phyloP scores from a whole-genome alignment of 2,888 invertebrate genomes.

The Sicus ferrugineus region DNA sequence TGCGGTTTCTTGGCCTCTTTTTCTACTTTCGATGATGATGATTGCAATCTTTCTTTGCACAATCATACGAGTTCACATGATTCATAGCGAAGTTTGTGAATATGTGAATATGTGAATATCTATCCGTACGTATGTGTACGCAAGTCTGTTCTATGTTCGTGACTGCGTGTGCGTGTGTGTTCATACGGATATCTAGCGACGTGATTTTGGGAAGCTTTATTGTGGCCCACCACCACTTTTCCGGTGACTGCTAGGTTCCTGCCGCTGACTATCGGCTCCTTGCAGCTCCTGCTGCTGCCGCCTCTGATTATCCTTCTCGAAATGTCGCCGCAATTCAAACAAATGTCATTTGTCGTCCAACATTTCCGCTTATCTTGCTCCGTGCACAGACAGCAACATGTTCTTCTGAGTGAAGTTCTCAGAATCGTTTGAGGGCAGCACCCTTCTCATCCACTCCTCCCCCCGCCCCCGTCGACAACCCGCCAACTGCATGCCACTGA shows the following conservation, averaged over 20 bases:
- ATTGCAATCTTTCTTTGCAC: not conserved
- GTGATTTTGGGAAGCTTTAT: slow-evolving; percentile 10
- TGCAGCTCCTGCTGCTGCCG: slow-evolving; percentile 4
- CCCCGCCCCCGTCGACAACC: not conserved
- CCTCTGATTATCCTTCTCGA: slow-evolving; percentile 27
- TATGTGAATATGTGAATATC: slow-evolving; percentile 12
- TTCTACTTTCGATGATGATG: slow-evolving; percentile 21
- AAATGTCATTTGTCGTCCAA: slow-evolving; percentile 34
- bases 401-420: not conserved
- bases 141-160: not conserved
- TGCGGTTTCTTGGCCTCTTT: slow-evolving; percentile 1
- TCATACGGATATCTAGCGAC: not conserved
- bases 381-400: slow-evolving; percentile 20
- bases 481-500: not conserved
- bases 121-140: not conserved
- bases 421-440: not conserved
- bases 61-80: not conserved
- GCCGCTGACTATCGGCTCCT: not conserved
- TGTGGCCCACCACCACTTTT: not conserved
- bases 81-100: not conserved
- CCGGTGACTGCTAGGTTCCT: not conserved
- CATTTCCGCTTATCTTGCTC: slow-evolving; percentile 34
- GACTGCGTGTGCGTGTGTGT: not conserved
- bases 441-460: not conserved
- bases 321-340: slow-evolving; percentile 34